Conservation (phyloP, 2,888 invertebrate genomes). For the Drosophila mayaguana region DNA sequence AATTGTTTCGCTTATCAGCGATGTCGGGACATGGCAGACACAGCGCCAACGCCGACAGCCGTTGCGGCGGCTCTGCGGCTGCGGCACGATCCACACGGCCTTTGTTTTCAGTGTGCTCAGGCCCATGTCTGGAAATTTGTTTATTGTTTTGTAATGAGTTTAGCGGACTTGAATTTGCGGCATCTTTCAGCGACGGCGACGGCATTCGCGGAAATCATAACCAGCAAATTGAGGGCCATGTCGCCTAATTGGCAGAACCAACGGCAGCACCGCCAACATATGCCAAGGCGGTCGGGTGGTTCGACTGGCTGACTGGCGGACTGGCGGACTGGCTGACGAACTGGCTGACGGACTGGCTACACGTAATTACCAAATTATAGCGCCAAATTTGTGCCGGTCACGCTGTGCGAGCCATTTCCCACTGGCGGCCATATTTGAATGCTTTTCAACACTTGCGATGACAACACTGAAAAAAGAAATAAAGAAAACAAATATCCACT, state of each 20-base stretch:
- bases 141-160: conserved; percentile 82
- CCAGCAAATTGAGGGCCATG: conserved; percentile 72
- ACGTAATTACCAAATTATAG: conserved; percentile 62
- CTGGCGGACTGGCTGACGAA: neutral
- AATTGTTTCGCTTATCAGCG: conserved; percentile 81
- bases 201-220: conserved; percentile 76
- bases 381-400: conserved; percentile 51
- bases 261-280: conserved; percentile 2
- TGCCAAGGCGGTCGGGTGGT: neutral
- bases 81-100: conserved; percentile 75
- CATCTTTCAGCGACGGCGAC: conserved; percentile 57
- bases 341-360: conserved; percentile 19
- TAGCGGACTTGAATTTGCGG: conserved; percentile 53
- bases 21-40: conserved; percentile 75
- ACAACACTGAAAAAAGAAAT: conserved; percentile 27
- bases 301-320: neutral
- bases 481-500: conserved; percentile 17
- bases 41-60: conserved; percentile 68
- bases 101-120: conserved; percentile 52
- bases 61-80: conserved; percentile 14
- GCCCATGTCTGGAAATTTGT: conserved; percentile 81
- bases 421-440: conserved; percentile 60
- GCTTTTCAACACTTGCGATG: conserved; percentile 51
- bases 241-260: conserved; percentile 72
- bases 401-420: conserved; percentile 55